These are phyloP conservation scores for Echinarachnius parma DNA, from an alignment of 53 echinoderm and acorn worm species.

Conservation along the genomic window DNA sequence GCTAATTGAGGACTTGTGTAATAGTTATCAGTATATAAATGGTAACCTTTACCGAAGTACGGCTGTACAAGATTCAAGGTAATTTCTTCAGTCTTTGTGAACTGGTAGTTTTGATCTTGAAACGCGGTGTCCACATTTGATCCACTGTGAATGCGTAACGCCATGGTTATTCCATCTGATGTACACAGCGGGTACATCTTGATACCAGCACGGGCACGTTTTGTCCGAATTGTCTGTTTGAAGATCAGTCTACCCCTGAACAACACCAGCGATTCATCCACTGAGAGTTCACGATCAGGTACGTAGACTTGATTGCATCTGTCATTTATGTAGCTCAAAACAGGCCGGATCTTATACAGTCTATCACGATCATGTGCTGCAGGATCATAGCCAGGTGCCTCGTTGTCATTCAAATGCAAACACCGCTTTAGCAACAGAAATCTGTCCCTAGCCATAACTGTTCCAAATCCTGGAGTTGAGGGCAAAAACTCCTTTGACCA, in stretches of 20 bases:
- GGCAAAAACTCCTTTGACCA: background rate
- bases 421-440: conserved; percentile 32
- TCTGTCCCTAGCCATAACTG: conserved; percentile 54
- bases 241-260: conserved; percentile 50
- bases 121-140: conserved; percentile 2
- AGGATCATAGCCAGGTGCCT: conserved; percentile 37
- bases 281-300: conserved; percentile 20
- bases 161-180: conserved; percentile 42
- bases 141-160: conserved; percentile 29
- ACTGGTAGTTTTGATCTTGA: conserved; percentile 3
- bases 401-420: conserved; percentile 60
- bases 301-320: conserved; percentile 34
- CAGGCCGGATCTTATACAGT: conserved; percentile 53
- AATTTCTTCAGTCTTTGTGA: conserved; percentile 16
- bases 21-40: conserved; percentile 49
- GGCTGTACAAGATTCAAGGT: conserved; percentile 44
- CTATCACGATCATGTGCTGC: conserved; percentile 34
- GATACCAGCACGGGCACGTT: conserved; percentile 50
- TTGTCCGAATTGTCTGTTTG: conserved; percentile 44
- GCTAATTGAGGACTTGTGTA: conserved; percentile 49
- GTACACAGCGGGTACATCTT: conserved; percentile 50
- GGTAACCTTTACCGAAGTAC: conserved; percentile 44
- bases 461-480: conserved; percentile 28
- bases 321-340: conserved; percentile 33
- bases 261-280: conserved; percentile 55